phyloP scores from a whole-genome alignment of 92 coral and sea anemone species.

The Parazoanthus atlanticus region DNA sequence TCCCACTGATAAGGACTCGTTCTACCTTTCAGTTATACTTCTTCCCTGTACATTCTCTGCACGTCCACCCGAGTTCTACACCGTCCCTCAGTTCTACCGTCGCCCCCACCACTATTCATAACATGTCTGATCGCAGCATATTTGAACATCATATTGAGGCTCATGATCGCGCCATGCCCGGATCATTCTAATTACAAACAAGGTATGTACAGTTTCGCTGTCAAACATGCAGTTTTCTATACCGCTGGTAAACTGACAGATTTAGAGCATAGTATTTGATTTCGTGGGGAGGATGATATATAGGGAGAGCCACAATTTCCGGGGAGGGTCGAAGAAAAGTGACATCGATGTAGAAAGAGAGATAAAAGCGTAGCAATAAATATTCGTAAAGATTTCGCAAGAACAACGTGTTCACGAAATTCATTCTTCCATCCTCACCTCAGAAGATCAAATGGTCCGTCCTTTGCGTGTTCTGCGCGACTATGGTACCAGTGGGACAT shows the following conservation, averaged over 20 bases:
- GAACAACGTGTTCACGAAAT: no score
- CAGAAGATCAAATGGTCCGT: no score
- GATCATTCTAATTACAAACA: neutral
- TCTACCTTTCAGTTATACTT: constrained; percentile 5
- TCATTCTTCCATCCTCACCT: no score
- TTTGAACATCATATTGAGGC: neutral
- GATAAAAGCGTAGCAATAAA: no score
- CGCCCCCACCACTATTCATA: neutral
- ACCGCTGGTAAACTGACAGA: neutral
- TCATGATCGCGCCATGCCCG: neutral
- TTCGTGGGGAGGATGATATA: no score
- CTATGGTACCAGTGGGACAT: no score
- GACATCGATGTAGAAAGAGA: no score
- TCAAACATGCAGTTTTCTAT: neutral
- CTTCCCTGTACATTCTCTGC: constrained; percentile 27
- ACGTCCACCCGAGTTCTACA: constrained; percentile 1
- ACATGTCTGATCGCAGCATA: neutral
- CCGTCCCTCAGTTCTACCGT: neutral
- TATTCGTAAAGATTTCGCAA: no score
- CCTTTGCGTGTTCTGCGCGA: no score
- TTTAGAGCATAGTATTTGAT: neutral
- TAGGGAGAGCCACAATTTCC: no score
- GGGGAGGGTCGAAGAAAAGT: no score
- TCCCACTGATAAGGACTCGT: neutral
- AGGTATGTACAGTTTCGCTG: neutral